Evolutionary conservation across 2,113 vertebrate genomes (phyloP), one percentile per base, ranked within the genome.

Genomic region (Ancistrus triradiatus): DNA sequence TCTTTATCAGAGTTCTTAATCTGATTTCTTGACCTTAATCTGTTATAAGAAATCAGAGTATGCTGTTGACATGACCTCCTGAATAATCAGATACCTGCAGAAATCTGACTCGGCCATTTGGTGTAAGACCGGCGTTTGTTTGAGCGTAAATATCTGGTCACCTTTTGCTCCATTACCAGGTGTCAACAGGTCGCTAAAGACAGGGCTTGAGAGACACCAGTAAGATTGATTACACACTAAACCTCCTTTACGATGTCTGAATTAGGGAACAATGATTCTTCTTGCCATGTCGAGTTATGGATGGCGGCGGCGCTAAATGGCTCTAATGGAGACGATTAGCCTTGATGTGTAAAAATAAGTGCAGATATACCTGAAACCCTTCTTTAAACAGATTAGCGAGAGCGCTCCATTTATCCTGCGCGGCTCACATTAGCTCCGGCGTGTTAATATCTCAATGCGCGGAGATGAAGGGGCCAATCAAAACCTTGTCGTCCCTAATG

Each of bases 401-500:
- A 37, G 15, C 17, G 37, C 4, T 31, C 27, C 52, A 7, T 57
- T 46, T 57, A 27, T 52, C 14, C 21, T 28, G 13, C 27, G 17
- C 13, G 13, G 22, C 9, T 17, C 28, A 8, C 72, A 61, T 74
- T 78, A 78, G 80, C 67, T 77, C 63, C 58, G 65, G 59, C 65
- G 53, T 69, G 75, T 72, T 81, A 83, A 83, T 84, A 80, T 83
- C 84, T 87, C 76, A 84, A 84, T 87, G 80, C 79, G 69, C 85
- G 85, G 88, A 93, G 92, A 96, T 92, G 91, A 93, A 91, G 86
- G 85, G 87, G 86, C 93, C 94, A 93, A 95, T 97, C 91, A 93
- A 92, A 93, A 91, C 89, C 87, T 89, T 88, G 87, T 92, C 91
- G 91, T 83, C 84, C 87, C 89, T 93, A 93, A 95, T 94, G 89